Percentiles rank a stretch among this genome's conserved stretches.
phyloP scores from a whole-genome alignment of 1,140 invertebrate genomes.

The Dendrolimus kikuchii region DNA sequence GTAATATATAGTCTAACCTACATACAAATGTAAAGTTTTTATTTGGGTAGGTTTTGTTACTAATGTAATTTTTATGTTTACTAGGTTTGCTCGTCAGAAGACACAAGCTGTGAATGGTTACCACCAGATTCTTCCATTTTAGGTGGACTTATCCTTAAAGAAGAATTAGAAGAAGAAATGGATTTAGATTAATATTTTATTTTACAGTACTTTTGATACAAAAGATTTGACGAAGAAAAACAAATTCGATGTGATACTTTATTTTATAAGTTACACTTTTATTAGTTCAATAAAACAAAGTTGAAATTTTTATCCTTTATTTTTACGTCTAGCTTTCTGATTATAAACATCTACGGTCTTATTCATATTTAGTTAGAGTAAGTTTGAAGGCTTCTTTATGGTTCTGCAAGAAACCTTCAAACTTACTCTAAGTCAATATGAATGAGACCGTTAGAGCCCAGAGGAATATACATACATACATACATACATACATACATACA shows the following conservation, averaged over 20 bases:
- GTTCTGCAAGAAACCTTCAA: too few species aligned
- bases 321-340: too few species aligned
- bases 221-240: not conserved
- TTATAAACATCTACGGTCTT: too few species aligned
- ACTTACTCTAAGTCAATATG: too few species aligned
- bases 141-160: constrained; percentile 35
- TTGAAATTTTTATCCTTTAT: not conserved
- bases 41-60: too few species aligned
- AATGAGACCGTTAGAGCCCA: too few species aligned
- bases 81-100: constrained; percentile 59
- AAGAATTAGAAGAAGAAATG: constrained; percentile 44
- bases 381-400: too few species aligned
- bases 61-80: not conserved
- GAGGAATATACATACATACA: too few species aligned
- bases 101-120: constrained; percentile 62
- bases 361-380: too few species aligned
- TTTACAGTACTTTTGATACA: not conserved
- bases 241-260: constrained; percentile 4
- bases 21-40: too few species aligned
- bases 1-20: too few species aligned
- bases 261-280: constrained; percentile 28
- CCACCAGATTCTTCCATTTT: constrained; percentile 50
- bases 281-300: constrained; percentile 1
- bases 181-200: constrained; percentile 23
- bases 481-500: too few species aligned